phyloP scores from a whole-genome alignment of 2,797 vertebrate genomes.

The Babyrousa celebensis region DNA sequence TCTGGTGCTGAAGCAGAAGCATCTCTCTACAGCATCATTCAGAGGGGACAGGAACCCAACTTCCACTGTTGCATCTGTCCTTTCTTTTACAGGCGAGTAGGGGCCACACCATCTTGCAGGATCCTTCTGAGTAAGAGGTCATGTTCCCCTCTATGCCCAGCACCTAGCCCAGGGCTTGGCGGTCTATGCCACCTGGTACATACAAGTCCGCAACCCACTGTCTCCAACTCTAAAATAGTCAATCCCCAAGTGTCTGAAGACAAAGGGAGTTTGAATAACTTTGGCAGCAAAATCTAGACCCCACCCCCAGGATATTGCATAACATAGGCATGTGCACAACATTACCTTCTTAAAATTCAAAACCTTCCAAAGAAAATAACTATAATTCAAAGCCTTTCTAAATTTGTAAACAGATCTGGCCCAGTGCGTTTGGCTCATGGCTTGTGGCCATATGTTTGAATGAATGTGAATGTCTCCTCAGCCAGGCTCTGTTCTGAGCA shows the following conservation, averaged over 20 bases:
- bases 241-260: constrained; percentile 3
- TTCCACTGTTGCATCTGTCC: neutral
- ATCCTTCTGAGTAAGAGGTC: constrained; percentile 7
- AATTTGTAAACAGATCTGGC: neutral
- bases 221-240: neutral
- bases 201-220: neutral
- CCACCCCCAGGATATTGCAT: neutral
- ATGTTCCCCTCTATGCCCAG: neutral
- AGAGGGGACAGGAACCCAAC: neutral
- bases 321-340: neutral
- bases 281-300: neutral
- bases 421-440: neutral
- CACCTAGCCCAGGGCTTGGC: neutral
- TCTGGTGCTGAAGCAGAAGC: neutral
- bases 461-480: neutral
- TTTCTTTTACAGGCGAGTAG: neutral
- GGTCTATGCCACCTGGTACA: neutral
- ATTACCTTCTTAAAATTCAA: neutral
- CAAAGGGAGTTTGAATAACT: neutral
- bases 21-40: neutral
- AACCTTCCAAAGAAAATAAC: neutral
- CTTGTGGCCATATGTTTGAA: neutral
- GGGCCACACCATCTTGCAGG: neutral
- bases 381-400: neutral
- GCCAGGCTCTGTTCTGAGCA: neutral